A percentile compares a stretch with the other conserved stretches of the same genome.
Conservation (phyloP, 23 tunicate species). For the Trididemnum miniatum region DNA sequence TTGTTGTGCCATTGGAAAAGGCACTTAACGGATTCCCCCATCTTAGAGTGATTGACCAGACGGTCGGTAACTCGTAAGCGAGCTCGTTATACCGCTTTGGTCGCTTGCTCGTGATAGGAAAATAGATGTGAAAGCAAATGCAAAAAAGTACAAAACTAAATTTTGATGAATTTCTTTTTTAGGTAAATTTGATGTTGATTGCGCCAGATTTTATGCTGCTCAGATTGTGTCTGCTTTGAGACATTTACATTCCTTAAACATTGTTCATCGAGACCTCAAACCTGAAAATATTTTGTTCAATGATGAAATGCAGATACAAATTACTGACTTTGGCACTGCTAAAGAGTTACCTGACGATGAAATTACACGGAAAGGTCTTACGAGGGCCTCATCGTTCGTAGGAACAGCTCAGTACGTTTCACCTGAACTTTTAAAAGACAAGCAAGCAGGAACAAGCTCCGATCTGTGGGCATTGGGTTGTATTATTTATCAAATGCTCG, state of each 20-base stretch:
- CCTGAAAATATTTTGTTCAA: conserved; percentile 89
- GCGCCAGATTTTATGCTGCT: conserved; percentile 80
- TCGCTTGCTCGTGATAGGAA: too few species aligned
- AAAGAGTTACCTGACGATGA: conserved; percentile 64
- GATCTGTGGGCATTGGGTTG: conserved; percentile 98
- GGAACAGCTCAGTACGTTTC: conserved; percentile 99
- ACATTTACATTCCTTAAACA: conserved; percentile 87
- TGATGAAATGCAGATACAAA: conserved; percentile 82
- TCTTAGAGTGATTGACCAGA: too few species aligned
- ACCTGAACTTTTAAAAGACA: conserved; percentile 93
- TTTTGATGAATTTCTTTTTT: conserved; percentile 26
- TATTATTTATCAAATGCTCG: conserved; percentile 83
- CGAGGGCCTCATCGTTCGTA: conserved; percentile 76
- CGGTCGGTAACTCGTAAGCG: too few species aligned
- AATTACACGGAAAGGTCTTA: neutral
- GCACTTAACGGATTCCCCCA: too few species aligned
- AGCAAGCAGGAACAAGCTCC: conserved; percentile 76
- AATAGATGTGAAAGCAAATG: too few species aligned
- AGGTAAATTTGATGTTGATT: conserved; percentile 78
- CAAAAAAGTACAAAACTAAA: too few species aligned
- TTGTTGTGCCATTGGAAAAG: too few species aligned
- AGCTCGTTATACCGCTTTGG: too few species aligned
- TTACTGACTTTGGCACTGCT: conserved; percentile 96
- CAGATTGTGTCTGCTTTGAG: conserved; percentile 78
- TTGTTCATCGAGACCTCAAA: conserved; percentile 88